Evolutionary conservation across 2,113 vertebrate genomes (phyloP).

Genomic region (Cariama cristata): DNA sequence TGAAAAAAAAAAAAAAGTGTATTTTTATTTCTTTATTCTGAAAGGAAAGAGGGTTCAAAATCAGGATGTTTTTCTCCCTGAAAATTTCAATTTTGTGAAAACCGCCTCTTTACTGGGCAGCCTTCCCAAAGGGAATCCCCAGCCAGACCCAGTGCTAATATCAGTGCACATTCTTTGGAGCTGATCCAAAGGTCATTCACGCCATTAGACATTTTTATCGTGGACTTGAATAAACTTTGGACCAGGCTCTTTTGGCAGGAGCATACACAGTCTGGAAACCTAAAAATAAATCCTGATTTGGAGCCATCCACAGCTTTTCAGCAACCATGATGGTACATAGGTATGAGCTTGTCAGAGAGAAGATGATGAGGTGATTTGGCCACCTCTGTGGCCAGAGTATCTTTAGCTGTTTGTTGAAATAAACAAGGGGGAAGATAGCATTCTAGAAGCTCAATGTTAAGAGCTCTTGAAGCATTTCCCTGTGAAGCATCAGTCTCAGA

Average conservation of each 20-base stretch:
- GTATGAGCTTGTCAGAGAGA: background rate
- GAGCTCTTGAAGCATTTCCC: background rate
- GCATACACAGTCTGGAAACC: slow-evolving; percentile 12
- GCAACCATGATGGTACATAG: background rate
- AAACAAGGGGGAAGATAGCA: background rate
- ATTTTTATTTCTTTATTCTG: slow-evolving; percentile 38
- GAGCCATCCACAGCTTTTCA: slow-evolving; percentile 33
- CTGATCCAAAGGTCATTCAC: slow-evolving; percentile 60
- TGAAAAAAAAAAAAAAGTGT: background rate
- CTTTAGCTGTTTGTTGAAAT: background rate
- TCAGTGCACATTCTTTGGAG: slow-evolving; percentile 55
- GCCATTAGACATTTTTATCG: slow-evolving; percentile 51
- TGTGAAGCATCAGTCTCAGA: background rate
- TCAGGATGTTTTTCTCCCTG: slow-evolving; percentile 45
- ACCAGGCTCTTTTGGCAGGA: slow-evolving; percentile 59
- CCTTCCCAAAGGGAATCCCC: slow-evolving; percentile 64
- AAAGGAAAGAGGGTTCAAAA: slow-evolving; percentile 12
- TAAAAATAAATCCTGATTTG: slow-evolving; percentile 60
- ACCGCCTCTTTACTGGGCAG: slow-evolving; percentile 43
- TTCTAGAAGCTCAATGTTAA: background rate
- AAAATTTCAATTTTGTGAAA: slow-evolving; percentile 56
- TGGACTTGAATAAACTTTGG: slow-evolving; percentile 68
- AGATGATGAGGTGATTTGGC: background rate
- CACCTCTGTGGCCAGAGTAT: background rate
- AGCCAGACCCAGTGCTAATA: slow-evolving; percentile 51